phyloP scores from a whole-genome alignment of 2,797 vertebrate species.

The Bucorvus abyssinicus region DNA sequence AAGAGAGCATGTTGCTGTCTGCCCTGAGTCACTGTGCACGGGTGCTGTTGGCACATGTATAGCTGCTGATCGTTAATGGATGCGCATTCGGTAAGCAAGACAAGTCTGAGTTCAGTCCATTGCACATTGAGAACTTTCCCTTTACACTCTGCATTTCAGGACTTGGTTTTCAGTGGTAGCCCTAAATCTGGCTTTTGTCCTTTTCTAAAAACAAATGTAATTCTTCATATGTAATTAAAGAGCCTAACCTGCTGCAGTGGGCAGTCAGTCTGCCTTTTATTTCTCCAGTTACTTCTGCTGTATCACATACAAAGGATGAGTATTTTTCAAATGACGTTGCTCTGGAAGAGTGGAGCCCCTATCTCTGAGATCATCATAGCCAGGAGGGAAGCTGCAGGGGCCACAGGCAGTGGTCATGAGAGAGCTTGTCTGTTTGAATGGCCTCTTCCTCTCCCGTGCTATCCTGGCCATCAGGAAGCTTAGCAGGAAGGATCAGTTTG shows the following conservation, averaged over 20 bases:
- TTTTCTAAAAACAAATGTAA: background rate
- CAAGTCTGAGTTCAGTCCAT: background rate
- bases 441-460: background rate
- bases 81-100: accelerated
- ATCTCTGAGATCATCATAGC: too few relatives aligned
- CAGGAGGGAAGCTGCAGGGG: background rate
- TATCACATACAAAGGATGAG: background rate
- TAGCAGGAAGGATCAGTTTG: background rate
- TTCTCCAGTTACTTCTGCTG: background rate
- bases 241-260: accelerated
- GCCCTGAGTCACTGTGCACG: background rate
- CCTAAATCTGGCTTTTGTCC: background rate
- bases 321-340: background rate
- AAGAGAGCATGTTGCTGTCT: background rate
- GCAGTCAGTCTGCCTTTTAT: background rate
- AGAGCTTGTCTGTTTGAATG: background rate
- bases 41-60: background rate
- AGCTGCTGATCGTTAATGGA: background rate
- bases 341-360: background rate
- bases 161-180: background rate
- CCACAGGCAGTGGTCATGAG: accelerated
- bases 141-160: background rate
- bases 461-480: background rate
- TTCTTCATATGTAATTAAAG: background rate
- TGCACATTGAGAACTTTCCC: background rate